Evolutionary conservation across 2,797 vertebrate genomes (phyloP).

Genomic region (Chaenodraco wilsoni): DNA sequence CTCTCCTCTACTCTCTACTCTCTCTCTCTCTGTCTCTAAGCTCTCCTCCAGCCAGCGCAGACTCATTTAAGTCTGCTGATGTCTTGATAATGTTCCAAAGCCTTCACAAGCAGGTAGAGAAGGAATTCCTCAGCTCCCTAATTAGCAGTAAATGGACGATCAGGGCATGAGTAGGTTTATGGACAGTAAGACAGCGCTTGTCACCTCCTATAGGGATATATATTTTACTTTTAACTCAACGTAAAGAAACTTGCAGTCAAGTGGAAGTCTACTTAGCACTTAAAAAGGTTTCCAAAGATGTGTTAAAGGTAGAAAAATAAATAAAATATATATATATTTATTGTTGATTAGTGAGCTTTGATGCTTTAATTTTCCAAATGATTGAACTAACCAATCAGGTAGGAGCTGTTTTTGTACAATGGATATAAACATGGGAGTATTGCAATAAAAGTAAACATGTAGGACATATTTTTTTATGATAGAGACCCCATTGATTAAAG

Average conservation of each 20-base stretch:
- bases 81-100: constrained; percentile 79
- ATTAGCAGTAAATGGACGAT: constrained; percentile 60
- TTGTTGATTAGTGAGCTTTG: background rate
- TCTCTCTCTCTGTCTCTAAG: constrained; percentile 2
- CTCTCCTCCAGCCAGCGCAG: constrained; percentile 60
- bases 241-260: constrained; percentile 48
- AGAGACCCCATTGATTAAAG: background rate
- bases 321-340: background rate
- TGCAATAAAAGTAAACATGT: background rate
- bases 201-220: constrained; percentile 44
- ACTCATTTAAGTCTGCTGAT: constrained; percentile 76
- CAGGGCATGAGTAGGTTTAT: constrained; percentile 54
- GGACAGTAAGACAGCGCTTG: constrained; percentile 38
- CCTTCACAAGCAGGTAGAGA: constrained; percentile 71
- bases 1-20: background rate
- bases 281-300: background rate
- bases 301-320: too few relatives aligned
- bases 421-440: background rate
- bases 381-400: background rate
- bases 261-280: background rate
- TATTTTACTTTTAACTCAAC: constrained; percentile 21
- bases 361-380: background rate
- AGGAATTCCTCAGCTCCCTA: constrained; percentile 67
- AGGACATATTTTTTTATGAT: background rate
- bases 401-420: background rate